Conservation (phyloP, 2,113 vertebrate genomes). For the Madoqua kirkii region DNA sequence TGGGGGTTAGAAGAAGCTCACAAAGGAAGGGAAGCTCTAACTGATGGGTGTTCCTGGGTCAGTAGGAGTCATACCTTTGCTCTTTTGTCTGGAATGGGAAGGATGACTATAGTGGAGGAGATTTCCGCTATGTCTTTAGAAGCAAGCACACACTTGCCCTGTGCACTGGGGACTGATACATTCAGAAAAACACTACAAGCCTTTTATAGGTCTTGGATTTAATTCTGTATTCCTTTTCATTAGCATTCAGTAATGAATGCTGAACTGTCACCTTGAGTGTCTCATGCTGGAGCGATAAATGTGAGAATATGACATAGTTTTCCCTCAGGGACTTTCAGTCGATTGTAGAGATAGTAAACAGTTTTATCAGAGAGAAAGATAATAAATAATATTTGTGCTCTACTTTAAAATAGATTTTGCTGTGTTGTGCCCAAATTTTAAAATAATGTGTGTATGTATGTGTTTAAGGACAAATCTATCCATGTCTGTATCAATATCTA, state of each 20-base stretch:
- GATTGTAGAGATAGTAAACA: neutral
- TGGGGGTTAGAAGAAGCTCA: neutral
- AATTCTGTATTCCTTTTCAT: neutral
- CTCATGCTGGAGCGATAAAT: neutral
- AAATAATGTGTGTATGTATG: neutral
- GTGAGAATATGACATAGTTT: neutral
- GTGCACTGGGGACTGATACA: neutral
- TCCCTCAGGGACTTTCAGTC: neutral
- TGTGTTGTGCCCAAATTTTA: neutral
- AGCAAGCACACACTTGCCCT: too few relatives aligned
- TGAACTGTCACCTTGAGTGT: neutral
- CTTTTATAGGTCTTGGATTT: neutral
- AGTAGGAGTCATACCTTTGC: neutral
- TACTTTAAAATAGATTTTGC: neutral
- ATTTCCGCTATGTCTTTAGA: neutral
- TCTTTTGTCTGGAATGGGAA: neutral
- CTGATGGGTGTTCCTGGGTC: neutral
- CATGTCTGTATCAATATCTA: neutral
- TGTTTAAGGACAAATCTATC: constrained; percentile 5
- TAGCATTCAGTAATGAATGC: neutral
- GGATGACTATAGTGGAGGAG: neutral
- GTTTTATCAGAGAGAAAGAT: neutral
- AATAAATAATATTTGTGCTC: neutral
- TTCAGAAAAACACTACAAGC: neutral
- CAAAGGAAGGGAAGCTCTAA: neutral